Percentiles rank a stretch among this genome's conserved stretches.
phyloP scores from a whole-genome alignment of 2,113 vertebrate genomes.

The Callopanchax toddi region DNA sequence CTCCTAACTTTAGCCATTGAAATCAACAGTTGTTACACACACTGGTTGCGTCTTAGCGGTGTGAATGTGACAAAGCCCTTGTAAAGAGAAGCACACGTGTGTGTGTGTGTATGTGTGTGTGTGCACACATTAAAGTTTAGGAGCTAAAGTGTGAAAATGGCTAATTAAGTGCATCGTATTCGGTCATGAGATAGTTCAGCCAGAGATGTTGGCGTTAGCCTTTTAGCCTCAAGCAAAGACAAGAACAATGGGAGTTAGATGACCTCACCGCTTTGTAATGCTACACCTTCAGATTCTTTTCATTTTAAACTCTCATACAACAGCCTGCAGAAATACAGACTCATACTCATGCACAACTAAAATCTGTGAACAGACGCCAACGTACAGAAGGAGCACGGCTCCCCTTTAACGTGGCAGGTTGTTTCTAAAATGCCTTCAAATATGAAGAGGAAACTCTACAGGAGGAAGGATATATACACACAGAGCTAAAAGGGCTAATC shows the following conservation, averaged over 20 bases:
- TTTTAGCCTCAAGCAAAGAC: neutral
- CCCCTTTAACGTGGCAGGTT: neutral
- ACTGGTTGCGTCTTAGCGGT: neutral
- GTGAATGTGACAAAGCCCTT: neutral
- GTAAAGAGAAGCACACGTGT: neutral
- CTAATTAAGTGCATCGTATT: neutral
- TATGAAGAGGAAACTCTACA: neutral
- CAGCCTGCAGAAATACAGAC: neutral
- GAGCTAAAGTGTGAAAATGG: too few relatives aligned
- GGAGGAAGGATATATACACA: slow-evolving; percentile 1
- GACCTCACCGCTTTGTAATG: neutral
- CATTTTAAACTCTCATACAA: slow-evolving; percentile 1
- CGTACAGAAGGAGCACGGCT: neutral
- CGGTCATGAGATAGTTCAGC: neutral
- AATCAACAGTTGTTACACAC: neutral
- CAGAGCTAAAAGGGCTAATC: slow-evolving; percentile 14
- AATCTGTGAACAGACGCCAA: neutral
- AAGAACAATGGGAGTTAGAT: neutral
- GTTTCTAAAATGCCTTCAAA: neutral
- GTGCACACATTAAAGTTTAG: too few relatives aligned
- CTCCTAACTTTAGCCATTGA: too few relatives aligned
- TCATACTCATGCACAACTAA: neutral
- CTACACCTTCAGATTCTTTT: slow-evolving; percentile 14
- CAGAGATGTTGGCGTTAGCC: neutral
- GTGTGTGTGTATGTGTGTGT: too few relatives aligned